Percentiles rank a stretch among this genome's conserved stretches.
Evolutionary conservation across 1,140 invertebrate genomes (phyloP).

Genomic region (Listronotus oregonensis): DNA sequence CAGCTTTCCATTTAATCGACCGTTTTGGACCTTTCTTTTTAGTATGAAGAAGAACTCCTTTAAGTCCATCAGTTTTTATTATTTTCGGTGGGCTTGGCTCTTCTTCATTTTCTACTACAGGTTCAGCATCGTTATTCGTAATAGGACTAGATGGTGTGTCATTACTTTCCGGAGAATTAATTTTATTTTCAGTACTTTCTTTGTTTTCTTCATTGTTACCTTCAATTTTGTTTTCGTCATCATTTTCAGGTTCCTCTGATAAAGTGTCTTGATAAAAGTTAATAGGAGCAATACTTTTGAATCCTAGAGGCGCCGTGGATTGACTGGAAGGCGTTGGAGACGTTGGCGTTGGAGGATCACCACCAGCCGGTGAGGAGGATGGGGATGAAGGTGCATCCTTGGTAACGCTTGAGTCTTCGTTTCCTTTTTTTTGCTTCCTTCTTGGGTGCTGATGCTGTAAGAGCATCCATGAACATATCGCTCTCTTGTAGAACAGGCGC

Average conservation of each 20-base stretch:
- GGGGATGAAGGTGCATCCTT: slow-evolving; percentile 62
- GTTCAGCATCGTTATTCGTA: slow-evolving; percentile 37
- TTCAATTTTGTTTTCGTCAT: slow-evolving; percentile 58
- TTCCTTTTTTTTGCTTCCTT: slow-evolving; percentile 79
- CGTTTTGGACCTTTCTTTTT: slow-evolving; percentile 77
- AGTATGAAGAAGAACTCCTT: slow-evolving; percentile 48
- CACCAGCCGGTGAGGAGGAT: slow-evolving; percentile 37
- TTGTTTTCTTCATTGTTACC: slow-evolving; percentile 57
- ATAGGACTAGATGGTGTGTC: slow-evolving; percentile 36
- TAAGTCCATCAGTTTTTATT: slow-evolving; percentile 34
- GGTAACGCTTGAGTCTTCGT: slow-evolving; percentile 67
- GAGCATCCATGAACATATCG: slow-evolving; percentile 89
- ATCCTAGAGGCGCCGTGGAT: slow-evolving; percentile 54
- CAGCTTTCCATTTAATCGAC: slow-evolving; percentile 80
- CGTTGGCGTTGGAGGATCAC: slow-evolving; percentile 51
- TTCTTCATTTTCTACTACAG: slow-evolving; percentile 20
- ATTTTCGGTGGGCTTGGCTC: slow-evolving; percentile 1
- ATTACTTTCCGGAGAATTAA: slow-evolving; percentile 46
- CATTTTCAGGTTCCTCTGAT: slow-evolving; percentile 67
- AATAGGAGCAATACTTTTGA: slow-evolving; percentile 62
- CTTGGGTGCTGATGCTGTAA: slow-evolving; percentile 73
- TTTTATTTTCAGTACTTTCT: slow-evolving; percentile 54
- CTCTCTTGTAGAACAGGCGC: slow-evolving; percentile 83
- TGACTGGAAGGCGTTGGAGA: slow-evolving; percentile 36
- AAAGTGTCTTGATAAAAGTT: slow-evolving; percentile 93